Evolutionary conservation across 2,888 invertebrate genomes (phyloP).

Genomic region (Noctua janthina): DNA sequence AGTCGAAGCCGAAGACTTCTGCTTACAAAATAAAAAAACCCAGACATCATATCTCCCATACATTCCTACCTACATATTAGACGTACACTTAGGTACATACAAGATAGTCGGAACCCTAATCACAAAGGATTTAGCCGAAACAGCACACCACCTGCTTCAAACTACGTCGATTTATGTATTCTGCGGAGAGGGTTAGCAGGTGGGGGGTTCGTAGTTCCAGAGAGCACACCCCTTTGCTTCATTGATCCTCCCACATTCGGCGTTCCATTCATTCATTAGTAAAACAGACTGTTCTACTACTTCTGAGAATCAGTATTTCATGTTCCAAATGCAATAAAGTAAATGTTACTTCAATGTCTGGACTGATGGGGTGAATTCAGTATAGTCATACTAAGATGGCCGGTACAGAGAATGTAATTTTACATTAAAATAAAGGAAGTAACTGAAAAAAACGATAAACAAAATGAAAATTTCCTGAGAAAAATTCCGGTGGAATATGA

Average conservation of each 20-base stretch:
- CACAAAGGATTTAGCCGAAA: slow-evolving; percentile 21
- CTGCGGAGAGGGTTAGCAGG: not conserved
- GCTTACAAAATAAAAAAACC: not conserved
- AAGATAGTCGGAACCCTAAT: slow-evolving; percentile 1
- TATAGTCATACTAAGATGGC: too few relatives aligned
- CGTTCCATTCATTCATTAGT: not conserved
- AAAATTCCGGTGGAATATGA: too few relatives aligned
- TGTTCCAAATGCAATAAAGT: not conserved
- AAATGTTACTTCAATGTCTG: not conserved
- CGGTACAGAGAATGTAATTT: too few relatives aligned
- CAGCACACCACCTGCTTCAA: slow-evolving; percentile 21
- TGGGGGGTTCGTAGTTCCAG: not conserved
- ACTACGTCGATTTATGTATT: slow-evolving; percentile 7
- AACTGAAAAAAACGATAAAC: too few relatives aligned
- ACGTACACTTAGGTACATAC: not conserved
- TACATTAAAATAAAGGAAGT: too few relatives aligned
- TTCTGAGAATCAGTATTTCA: not conserved
- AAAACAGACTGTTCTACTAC: slow-evolving; percentile 1
- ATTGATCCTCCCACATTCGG: slow-evolving; percentile 2
- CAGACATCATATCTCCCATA: not conserved
- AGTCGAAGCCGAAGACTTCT: not conserved
- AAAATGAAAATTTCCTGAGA: too few relatives aligned
- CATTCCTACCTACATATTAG: slow-evolving; percentile 5
- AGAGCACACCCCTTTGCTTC: not conserved
- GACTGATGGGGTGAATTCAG: too few relatives aligned